phyloP scores from a whole-genome alignment of 1,140 invertebrate genomes.

The Drosophila oshimai region DNA sequence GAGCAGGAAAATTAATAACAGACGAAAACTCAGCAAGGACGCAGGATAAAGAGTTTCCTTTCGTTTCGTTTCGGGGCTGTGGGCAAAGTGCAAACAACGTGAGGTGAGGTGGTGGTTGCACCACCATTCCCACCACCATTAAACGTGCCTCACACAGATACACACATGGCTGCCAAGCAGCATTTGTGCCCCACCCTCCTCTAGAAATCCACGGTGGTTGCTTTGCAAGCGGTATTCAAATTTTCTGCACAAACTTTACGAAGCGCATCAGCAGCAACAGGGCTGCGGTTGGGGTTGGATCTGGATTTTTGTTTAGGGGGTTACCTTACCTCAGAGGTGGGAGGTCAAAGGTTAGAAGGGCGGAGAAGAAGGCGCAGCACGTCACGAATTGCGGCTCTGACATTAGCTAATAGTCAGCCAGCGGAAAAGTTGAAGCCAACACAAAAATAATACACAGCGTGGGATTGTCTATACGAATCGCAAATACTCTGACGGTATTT shows the following conservation, averaged over 20 bases:
- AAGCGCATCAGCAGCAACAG: slow-evolving; percentile 72
- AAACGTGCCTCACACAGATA: slow-evolving; percentile 31
- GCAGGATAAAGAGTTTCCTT: slow-evolving; percentile 30
- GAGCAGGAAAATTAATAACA: slow-evolving; percentile 73
- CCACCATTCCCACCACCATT: slow-evolving; percentile 65
- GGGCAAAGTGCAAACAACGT: slow-evolving; percentile 64
- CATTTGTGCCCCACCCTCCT: neutral
- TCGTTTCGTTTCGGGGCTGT: slow-evolving; percentile 18
- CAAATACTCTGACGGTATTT: neutral
- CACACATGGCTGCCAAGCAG: slow-evolving; percentile 19
- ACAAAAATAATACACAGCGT: slow-evolving; percentile 9
- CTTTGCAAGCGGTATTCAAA: slow-evolving; percentile 67
- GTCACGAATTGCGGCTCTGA: slow-evolving; percentile 31
- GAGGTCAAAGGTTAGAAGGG: neutral
- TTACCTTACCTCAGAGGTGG: no score
- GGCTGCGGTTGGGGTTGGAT: slow-evolving; percentile 12
- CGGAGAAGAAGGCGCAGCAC: slow-evolving; percentile 9
- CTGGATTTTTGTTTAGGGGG: neutral
- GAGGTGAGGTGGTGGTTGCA: slow-evolving; percentile 63
- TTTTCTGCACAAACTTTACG: slow-evolving; percentile 75
- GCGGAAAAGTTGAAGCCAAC: slow-evolving; percentile 35
- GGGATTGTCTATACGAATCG: neutral
- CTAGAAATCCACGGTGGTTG: slow-evolving; percentile 13
- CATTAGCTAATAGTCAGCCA: slow-evolving; percentile 54
- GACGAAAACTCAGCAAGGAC: slow-evolving; percentile 39